Percentiles rank a stretch among this genome's conserved stretches.
Conservation (phyloP, 2,888 invertebrate genomes). For the Eudemis profundana region DNA sequence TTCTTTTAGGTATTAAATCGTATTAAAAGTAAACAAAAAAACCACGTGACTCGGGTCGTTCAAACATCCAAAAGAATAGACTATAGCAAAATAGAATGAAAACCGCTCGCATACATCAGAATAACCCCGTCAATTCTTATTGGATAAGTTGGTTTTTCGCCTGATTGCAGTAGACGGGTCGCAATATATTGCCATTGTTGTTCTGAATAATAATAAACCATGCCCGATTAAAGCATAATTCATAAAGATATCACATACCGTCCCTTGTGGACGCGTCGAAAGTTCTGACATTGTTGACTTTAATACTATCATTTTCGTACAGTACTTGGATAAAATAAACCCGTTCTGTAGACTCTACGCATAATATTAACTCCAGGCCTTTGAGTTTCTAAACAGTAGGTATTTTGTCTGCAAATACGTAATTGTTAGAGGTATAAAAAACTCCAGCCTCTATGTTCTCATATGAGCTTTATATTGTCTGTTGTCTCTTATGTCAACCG, state of each 20-base stretch:
- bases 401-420: neutral
- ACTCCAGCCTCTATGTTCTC: too few relatives aligned
- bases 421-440: too few relatives aligned
- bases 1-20: too few relatives aligned
- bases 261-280: neutral
- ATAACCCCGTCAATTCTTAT: conserved; percentile 64
- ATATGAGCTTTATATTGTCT: too few relatives aligned
- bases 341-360: neutral
- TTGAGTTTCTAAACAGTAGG: neutral
- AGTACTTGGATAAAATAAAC: neutral
- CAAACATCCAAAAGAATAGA: too few relatives aligned
- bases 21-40: too few relatives aligned
- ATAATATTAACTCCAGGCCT: neutral
- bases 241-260: conserved; percentile 36
- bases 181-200: conserved; percentile 74
- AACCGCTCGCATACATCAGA: conserved; percentile 48
- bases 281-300: conserved; percentile 2
- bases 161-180: conserved; percentile 76
- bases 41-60: too few relatives aligned
- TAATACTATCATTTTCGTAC: neutral
- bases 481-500: too few relatives aligned
- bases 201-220: conserved; percentile 64
- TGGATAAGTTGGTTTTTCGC: conserved; percentile 77
- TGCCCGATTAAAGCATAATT: conserved; percentile 55
- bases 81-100: neutral